Base-by-base conservation (phyloP, 2,113 vertebrate species). In the Erythrolamprus reginae region DNA sequence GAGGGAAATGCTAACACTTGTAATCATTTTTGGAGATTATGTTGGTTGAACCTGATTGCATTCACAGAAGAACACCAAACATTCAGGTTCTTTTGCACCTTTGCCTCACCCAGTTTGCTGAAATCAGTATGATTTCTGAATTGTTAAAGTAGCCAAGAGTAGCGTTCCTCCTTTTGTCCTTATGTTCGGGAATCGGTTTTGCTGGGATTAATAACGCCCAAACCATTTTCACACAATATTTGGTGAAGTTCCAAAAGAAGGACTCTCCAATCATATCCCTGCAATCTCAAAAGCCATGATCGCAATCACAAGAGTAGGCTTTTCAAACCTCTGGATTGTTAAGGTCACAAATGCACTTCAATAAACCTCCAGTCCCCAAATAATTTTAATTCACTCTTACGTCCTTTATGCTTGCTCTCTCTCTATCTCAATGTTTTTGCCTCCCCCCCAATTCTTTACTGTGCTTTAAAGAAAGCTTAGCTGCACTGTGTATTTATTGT, bases 391-490 rank as follows among this genome's bases (percentile, higher is more conserved):
- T 58, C 53, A 56, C 38, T 45, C 38, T 87, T 87, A 10, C 3
- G 10, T 87, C 38, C 33, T 45, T 23, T 56, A 23, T 24, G 23
- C 33, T 42, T 12, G 26, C 28, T 65, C 56, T 15, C 15, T 45
- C 2, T 87, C 24, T 87, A 3, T 2, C 24, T 48, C 45, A 26
- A 12, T 23, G 5, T 58, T 58, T 42, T 28, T 2, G 23, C 6
- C 5, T 7, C 23, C 0, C 3, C 23, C 1, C 0, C 23, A 9
- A 15, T 26, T 1, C 5, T 0, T 53, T 9, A 15, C n/a, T n/a
- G 19, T 48, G 1, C 19, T 61, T 61, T 47, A 58, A 58, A 87
- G 38, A 3, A 58, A 61, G 24, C 33, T 58, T 87, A 28, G 6
- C 3, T 45, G 38, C 42, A 45, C 24, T 55, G 33, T 55, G 19